A percentile compares a stretch with the other conserved stretches of the same genome.
phyloP scores from a whole-genome alignment of 2,888 invertebrate species.

The Lepidocyrtinus sp. region DNA sequence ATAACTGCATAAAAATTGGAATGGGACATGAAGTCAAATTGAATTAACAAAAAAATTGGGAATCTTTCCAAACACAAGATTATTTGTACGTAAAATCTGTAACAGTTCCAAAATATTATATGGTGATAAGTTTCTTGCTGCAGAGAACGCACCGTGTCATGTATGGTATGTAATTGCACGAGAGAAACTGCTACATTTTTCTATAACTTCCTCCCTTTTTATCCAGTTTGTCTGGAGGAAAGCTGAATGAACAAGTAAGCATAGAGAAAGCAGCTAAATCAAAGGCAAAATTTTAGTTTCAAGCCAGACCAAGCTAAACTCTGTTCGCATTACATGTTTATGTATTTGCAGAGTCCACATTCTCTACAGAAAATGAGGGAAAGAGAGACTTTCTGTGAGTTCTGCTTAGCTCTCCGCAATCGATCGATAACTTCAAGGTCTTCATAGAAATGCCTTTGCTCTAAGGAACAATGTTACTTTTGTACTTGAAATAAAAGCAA shows the following conservation, averaged over 20 bases:
- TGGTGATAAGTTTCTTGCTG: too few relatives aligned
- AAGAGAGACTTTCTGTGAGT: too few relatives aligned
- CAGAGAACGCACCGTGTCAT: slow-evolving; percentile 21
- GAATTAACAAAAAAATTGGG: too few relatives aligned
- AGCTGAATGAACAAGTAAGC: not conserved
- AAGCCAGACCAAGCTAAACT: too few relatives aligned
- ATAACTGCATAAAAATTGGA: too few relatives aligned
- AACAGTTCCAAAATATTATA: too few relatives aligned
- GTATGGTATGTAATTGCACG: slow-evolving; percentile 42
- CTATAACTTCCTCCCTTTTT: slow-evolving; percentile 20
- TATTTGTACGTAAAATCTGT: too few relatives aligned
- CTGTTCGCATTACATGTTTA: too few relatives aligned
- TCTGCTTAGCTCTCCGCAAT: slow-evolving; percentile 59
- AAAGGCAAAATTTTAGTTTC: too few relatives aligned
- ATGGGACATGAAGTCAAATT: slow-evolving; percentile 1
- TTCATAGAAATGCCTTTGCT: slow-evolving; percentile 36
- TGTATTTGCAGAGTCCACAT: slow-evolving; percentile 14
- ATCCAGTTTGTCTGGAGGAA: not conserved
- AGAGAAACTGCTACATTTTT: slow-evolving; percentile 43
- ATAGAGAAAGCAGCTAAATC: slow-evolving; percentile 4
- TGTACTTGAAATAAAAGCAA: slow-evolving; percentile 23
- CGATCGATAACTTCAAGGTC: slow-evolving; percentile 64
- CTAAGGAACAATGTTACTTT: slow-evolving; percentile 31
- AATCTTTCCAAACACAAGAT: slow-evolving; percentile 23
- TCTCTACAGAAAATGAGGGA: slow-evolving; percentile 34